Base-by-base conservation (phyloP, 2,888 invertebrate species). In the Hyppa rectilinea region DNA sequence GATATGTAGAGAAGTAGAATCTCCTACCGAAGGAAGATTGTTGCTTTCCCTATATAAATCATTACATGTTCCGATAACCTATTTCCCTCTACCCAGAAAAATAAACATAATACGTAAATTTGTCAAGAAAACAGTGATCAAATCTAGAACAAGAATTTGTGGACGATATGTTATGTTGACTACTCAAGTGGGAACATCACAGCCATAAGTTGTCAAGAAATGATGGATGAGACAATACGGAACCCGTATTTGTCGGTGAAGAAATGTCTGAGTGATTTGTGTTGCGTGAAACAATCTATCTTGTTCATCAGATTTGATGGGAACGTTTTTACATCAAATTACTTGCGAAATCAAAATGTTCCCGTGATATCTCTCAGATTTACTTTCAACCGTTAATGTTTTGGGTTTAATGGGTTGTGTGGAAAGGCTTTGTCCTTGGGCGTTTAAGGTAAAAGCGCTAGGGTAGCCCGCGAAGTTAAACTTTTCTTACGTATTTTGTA, bases 171-270 rank as follows among this genome's bases (percentile, higher is more conserved):
- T 84, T 84, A 70, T 79, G 65, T 66, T 45, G 45, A 68, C 67
- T 71, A 50, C 63, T 72, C 71, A 71, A 83, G 71, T 74, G 62
- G 56, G 71, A 82, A 52, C 67, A 62, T 36, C 67, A 78, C 69
- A 72, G 68, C 72, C 71, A 66, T 81, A 72, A 59, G 59, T 75
- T 82, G 83, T 83, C 83, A 83, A 77, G 52, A 61, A 45, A 77
- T 83, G 84, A 83, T 84, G 61, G 83, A 83, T 83, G 83, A 84
- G 77, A 75, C 69, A 73, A 71, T 69, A 62, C 73, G 43, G 58
- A 71, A 69, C 58, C 60, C 68, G 67, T 73, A 81, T 84, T 81
- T 80, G 82, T 76, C 68, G 49, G 71, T 73, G 69, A 79, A 81
- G 82, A 76, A 84, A 79, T 72, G 60, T 79, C 61, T 61, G 62